phyloP scores from a whole-genome alignment of 1,140 invertebrate species.

The Kradibia gibbosae region DNA sequence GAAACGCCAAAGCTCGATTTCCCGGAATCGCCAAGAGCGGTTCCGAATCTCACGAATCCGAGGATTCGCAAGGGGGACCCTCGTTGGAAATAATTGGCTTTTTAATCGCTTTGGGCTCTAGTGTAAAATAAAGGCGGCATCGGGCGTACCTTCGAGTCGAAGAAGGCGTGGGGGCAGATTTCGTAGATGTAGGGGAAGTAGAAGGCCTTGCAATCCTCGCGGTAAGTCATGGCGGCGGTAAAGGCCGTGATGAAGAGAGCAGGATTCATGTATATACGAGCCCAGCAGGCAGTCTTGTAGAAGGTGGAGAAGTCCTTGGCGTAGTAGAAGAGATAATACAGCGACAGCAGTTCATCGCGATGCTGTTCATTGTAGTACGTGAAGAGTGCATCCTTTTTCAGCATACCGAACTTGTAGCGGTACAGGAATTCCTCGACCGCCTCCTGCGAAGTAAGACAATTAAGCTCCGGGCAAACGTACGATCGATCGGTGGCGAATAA shows the following conservation, averaged over 20 bases:
- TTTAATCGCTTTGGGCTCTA: too few species aligned
- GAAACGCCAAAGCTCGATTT: too few species aligned
- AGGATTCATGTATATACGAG: constrained; percentile 77
- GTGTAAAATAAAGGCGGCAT: too few species aligned
- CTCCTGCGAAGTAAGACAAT: too few species aligned
- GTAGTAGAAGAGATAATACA: constrained; percentile 76
- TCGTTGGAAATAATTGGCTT: too few species aligned
- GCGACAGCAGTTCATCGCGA: constrained; percentile 72
- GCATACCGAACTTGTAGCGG: constrained; percentile 67
- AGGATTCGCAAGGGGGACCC: too few species aligned
- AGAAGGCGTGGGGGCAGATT: constrained; percentile 77
- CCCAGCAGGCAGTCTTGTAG: constrained; percentile 78
- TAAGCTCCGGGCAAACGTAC: too few species aligned
- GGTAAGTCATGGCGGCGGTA: constrained; percentile 75
- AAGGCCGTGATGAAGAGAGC: constrained; percentile 78
- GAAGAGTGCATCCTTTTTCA: constrained; percentile 66
- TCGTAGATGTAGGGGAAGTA: constrained; percentile 79
- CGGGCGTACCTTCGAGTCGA: constrained; percentile 72
- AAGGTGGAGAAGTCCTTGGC: constrained; percentile 79
- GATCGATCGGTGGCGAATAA: too few species aligned
- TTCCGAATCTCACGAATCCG: too few species aligned
- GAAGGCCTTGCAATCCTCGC: constrained; percentile 75
- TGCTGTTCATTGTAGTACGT: constrained; percentile 70
- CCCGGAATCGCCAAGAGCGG: too few species aligned
- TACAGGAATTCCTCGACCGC: constrained; percentile 61